A percentile compares a stretch with the other conserved stretches of the same genome.
These are phyloP conservation scores for Chrysodeixis includens DNA, from an alignment of 2,888 invertebrate genomes.

Conservation along the genomic window DNA sequence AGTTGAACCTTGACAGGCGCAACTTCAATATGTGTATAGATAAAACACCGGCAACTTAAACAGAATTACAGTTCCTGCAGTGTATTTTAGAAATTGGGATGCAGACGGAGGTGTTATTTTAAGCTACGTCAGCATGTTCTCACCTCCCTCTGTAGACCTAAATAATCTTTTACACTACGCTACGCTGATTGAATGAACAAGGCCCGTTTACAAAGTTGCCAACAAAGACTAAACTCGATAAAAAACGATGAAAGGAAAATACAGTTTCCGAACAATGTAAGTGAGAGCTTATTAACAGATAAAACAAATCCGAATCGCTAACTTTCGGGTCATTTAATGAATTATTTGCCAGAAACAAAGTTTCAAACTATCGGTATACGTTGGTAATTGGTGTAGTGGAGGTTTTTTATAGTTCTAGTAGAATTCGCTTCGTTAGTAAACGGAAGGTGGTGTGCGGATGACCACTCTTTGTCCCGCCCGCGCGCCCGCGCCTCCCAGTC, in stretches of 20 bases:
- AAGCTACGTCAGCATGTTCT: not conserved
- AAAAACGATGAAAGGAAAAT: not conserved
- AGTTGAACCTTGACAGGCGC: conserved; percentile 65
- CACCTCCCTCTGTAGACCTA: not conserved
- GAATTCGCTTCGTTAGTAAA: conserved; percentile 63
- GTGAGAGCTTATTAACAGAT: conserved; percentile 13
- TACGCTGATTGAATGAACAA: not conserved
- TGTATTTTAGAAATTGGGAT: conserved; percentile 25
- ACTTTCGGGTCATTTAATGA: conserved; percentile 18
- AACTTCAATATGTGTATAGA: conserved; percentile 54
- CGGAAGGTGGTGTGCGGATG: conserved; percentile 57
- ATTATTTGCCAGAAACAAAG: conserved; percentile 32
- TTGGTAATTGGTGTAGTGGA: conserved; percentile 61
- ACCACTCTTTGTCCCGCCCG: conserved; percentile 63
- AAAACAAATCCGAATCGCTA: conserved; percentile 18
- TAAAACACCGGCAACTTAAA: conserved; percentile 47
- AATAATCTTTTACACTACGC: not conserved
- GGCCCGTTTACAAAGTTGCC: not conserved
- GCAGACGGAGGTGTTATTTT: conserved; percentile 13
- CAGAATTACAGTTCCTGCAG: conserved; percentile 47
- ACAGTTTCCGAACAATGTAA: not conserved
- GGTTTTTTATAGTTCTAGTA: conserved; percentile 57
- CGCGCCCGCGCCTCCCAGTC: conserved; percentile 61
- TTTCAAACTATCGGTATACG: conserved; percentile 39
- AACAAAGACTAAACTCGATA: not conserved